phyloP scores from a whole-genome alignment of 2,797 vertebrate species.

The Bucorvus abyssinicus region DNA sequence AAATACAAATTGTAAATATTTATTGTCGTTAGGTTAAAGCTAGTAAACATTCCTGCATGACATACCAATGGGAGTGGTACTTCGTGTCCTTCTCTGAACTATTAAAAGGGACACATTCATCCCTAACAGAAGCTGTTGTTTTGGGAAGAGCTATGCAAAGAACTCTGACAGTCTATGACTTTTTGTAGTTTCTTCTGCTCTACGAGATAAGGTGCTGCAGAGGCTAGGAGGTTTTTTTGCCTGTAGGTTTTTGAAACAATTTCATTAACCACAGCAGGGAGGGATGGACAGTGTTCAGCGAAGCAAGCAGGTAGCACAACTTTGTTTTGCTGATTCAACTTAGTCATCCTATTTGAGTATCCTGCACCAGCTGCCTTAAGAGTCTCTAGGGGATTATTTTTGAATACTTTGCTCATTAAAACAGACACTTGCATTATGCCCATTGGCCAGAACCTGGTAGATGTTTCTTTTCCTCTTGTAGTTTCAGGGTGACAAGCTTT shows the following conservation, averaged over 20 bases:
- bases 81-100: background rate
- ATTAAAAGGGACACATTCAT: background rate
- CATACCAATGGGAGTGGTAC: background rate
- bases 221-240: background rate
- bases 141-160: background rate
- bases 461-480: background rate
- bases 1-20: constrained; percentile 16
- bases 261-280: background rate
- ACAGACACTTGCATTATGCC: background rate
- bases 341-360: background rate
- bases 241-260: background rate
- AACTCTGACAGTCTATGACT: background rate
- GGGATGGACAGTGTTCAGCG: background rate
- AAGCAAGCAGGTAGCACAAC: background rate
- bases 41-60: background rate
- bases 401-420: background rate
- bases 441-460: background rate
- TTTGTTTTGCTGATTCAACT: background rate
- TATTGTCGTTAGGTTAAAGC: background rate
- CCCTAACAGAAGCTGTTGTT: background rate
- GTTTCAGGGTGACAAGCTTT: constrained; percentile 23
- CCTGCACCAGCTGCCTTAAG: background rate
- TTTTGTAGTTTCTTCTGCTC: background rate
- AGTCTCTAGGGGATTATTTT: background rate
- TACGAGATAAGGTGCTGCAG: background rate